Conservation (phyloP, 1,140 invertebrate species). For the Cyphomyrmex costatus region DNA sequence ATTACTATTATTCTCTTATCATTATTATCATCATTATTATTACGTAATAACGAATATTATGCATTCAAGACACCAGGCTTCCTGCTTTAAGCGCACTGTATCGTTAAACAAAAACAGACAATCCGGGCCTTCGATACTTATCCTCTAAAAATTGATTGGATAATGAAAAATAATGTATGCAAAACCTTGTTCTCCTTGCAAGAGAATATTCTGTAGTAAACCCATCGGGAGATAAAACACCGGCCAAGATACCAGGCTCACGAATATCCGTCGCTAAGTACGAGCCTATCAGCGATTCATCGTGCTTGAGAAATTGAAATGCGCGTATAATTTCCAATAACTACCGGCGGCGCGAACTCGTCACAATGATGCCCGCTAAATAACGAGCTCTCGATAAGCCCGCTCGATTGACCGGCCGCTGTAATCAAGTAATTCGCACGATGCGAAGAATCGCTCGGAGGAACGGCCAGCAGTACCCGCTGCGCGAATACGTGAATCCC, state of each 20-base stretch:
- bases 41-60: constrained; percentile 16
- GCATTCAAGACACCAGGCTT: constrained; percentile 1
- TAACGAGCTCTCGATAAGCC: constrained; percentile 62
- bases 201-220: not conserved
- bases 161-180: constrained; percentile 57
- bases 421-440: constrained; percentile 77
- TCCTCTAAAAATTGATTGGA: constrained; percentile 49
- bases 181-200: constrained; percentile 21
- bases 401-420: constrained; percentile 38
- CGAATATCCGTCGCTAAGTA: constrained; percentile 68
- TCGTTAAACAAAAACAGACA: constrained; percentile 34
- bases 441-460: constrained; percentile 63
- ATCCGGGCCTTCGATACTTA: constrained; percentile 43
- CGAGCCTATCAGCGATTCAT: constrained; percentile 67
- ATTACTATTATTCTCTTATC: constrained; percentile 18
- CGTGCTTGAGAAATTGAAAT: constrained; percentile 69
- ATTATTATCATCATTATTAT: constrained; percentile 2
- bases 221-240: constrained; percentile 6
- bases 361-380: constrained; percentile 70
- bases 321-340: constrained; percentile 62
- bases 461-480: constrained; percentile 43
- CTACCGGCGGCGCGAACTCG: constrained; percentile 65
- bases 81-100: constrained; percentile 17
- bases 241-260: constrained; percentile 16
- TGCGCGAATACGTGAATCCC: constrained; percentile 66